Percentiles rank a stretch among this genome's conserved stretches.
Conservation (phyloP, 2,113 vertebrate species). For the Sus scrofa region T2T-Sscrofa CM000819.6:83737001-83737500, state of each 20-base stretch:
- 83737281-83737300: neutral
- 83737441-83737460: neutral
- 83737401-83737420: neutral
- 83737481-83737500: neutral
- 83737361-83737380: neutral
- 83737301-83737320: neutral
- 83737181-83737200: neutral
- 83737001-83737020: neutral
- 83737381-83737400: neutral
- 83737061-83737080: neutral
- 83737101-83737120: neutral
- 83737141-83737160: neutral
- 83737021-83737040: neutral
- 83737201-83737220: neutral
- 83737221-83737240: neutral
- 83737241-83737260: neutral
- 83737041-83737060: constrained; percentile 27
- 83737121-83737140: neutral
- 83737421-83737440: neutral
- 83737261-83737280: neutral
- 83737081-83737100: neutral
- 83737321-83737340: neutral
- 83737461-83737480: neutral
- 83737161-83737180: neutral
- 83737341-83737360: neutral